These are phyloP conservation scores for Stegastes partitus DNA, from an alignment of 2,113 vertebrate genomes.

Conservation along the genomic window DNA sequence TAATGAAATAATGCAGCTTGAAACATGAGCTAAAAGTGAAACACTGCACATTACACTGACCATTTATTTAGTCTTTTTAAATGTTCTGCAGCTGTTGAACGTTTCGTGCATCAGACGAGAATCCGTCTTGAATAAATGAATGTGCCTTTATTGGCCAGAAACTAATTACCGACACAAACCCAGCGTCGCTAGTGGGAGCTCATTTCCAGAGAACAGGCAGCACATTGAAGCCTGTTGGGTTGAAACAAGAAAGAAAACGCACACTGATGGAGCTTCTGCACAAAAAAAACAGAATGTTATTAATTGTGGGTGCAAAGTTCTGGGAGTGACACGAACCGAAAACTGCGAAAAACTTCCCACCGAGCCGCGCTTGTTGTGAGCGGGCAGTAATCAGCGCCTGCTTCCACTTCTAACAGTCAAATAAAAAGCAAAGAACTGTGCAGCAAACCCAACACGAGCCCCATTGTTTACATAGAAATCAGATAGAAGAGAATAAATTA, in stretches of 20 bases:
- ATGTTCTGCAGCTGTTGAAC: not conserved
- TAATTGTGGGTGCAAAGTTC: conserved; percentile 30
- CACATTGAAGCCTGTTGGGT: not conserved
- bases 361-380: not conserved
- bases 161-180: not conserved
- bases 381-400: conserved; percentile 29
- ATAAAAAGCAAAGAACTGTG: not conserved
- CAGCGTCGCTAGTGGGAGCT: too few relatives aligned
- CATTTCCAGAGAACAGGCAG: not conserved
- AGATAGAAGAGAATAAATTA: conserved; percentile 59
- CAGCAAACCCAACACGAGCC: conserved; percentile 19
- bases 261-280: conserved; percentile 11
- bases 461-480: conserved; percentile 52
- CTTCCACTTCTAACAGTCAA: not conserved
- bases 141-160: not conserved
- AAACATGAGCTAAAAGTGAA: too few relatives aligned
- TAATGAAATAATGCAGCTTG: too few relatives aligned
- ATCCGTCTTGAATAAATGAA: not conserved
- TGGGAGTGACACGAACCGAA: conserved; percentile 19
- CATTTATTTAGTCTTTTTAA: too few relatives aligned
- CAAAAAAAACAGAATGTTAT: not conserved
- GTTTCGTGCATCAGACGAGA: not conserved
- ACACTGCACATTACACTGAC: too few relatives aligned
- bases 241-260: conserved; percentile 12
- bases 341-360: not conserved